Evolutionary conservation across 2,797 vertebrate genomes (phyloP).

Genomic region (Notamacropus eugenii): DNA sequence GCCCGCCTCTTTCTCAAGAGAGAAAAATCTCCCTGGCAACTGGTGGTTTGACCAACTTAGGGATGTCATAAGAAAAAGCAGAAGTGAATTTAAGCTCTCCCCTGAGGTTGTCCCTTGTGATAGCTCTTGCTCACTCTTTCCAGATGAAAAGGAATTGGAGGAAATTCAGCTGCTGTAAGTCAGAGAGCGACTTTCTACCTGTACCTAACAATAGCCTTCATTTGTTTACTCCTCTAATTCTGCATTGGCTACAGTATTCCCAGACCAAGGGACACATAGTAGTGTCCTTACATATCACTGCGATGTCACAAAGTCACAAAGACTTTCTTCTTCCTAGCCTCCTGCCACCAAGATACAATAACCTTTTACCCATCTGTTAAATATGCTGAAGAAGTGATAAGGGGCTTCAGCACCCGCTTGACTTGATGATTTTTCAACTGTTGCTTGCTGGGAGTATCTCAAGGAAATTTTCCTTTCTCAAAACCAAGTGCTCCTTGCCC

Average conservation of each 20-base stretch:
- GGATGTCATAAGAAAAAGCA: not conserved
- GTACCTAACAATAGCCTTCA: not conserved
- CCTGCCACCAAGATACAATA: not conserved
- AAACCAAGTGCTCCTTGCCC: not conserved
- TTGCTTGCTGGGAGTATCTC: not conserved
- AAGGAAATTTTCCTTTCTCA: not conserved
- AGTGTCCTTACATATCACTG: not conserved
- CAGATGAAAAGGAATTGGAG: not conserved
- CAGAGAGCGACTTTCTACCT: not conserved
- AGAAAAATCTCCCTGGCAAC: not conserved
- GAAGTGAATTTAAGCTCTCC: not conserved
- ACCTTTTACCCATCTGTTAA: not conserved
- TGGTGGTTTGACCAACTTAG: not conserved
- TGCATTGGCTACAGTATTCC: not conserved
- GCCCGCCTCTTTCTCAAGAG: not conserved
- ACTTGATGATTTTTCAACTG: not conserved
- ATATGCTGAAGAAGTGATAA: not conserved
- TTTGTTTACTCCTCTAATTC: not conserved
- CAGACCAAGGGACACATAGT: not conserved
- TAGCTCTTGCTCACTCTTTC: not conserved
- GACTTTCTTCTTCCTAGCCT: not conserved
- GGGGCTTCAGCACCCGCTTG: not conserved
- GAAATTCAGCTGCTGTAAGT: not conserved
- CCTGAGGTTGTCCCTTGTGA: not conserved
- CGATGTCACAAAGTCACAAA: not conserved